phyloP scores from a whole-genome alignment of 2,888 invertebrate genomes.

The Eutolmus rufibarbis region DNA sequence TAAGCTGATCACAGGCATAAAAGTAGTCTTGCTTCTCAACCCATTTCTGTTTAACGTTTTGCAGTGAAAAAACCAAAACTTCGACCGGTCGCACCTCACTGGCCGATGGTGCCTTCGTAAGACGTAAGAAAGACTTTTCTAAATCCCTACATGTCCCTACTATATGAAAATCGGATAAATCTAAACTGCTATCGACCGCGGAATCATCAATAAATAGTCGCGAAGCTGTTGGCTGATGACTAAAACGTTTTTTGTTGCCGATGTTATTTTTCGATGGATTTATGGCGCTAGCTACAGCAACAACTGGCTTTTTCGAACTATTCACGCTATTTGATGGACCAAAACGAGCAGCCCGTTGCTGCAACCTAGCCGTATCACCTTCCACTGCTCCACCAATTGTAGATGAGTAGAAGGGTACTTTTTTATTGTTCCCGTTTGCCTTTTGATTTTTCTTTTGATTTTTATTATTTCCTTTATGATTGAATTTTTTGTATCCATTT shows the following conservation, averaged over 20 bases:
- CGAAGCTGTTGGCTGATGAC: constrained; percentile 53
- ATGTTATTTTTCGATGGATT: constrained; percentile 35
- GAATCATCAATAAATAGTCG: constrained; percentile 66
- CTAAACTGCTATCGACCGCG: constrained; percentile 73
- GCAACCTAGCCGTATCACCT: constrained; percentile 79
- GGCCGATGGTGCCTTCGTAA: constrained; percentile 94
- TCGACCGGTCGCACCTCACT: constrained; percentile 89
- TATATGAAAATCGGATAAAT: constrained; percentile 87
- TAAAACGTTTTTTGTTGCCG: constrained; percentile 28
- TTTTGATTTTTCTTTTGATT: constrained; percentile 59
- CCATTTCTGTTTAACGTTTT: constrained; percentile 92
- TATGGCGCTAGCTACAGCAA: constrained; percentile 56
- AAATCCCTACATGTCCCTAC: constrained; percentile 93
- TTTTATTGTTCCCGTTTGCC: constrained; percentile 56
- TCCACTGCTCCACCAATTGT: constrained; percentile 73
- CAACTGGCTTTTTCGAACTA: constrained; percentile 54
- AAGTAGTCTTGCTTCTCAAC: constrained; percentile 89
- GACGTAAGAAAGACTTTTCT: constrained; percentile 94
- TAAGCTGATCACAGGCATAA: constrained; percentile 97
- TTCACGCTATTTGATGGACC: constrained; percentile 51
- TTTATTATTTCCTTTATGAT: constrained; percentile 62
- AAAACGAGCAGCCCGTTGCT: constrained; percentile 91
- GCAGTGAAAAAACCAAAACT: constrained; percentile 83
- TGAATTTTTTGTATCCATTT: constrained; percentile 52
- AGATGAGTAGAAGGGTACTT: constrained; percentile 70